Base-by-base conservation (phyloP, 2,888 invertebrate genomes). In the Amiota communis region DNA sequence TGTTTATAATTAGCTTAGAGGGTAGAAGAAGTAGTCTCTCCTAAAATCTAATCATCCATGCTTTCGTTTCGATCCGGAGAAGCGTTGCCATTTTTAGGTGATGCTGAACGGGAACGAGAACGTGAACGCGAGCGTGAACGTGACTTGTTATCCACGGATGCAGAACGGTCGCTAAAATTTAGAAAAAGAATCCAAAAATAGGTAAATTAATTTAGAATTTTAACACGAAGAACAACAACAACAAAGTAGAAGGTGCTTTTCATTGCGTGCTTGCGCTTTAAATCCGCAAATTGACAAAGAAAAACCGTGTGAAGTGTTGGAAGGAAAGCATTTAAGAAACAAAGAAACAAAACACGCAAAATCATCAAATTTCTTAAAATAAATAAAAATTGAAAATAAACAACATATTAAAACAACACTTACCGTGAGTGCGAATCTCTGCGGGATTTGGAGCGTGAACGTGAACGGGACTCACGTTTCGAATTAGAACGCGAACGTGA, bases 71-170 rank as follows among this genome's bases (percentile, higher is more conserved):
- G 87, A 77, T 91, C 91, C 64, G 90, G 90, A 70, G 91, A 90
- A 72, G 90, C 90, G 81, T 91, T 91, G 80, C 91, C 91, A 76
- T 91, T 91, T 75, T 91, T 90, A 59, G 90, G 89, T 49, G 91
- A 91, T 76, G 89, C 90, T 75, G 91, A 91, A 76, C 91, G 87
- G 67, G 91, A 91, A 80, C 91, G 88, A 57, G 91, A 91, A 76
- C 91, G 87, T 65, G 91, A 91, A 80, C 91, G 88, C 56, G 91
- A 91, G 76, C 91, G 88, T 65, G 91, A 91, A 79, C 92, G 88
- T 23, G 92, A 92, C 81, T 91, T 91, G 77, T 94, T 94, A 88
- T 94, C 94, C 81, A 91, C 91, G 49, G 94, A 94, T 67, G 92
- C 92, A 73, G 94, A 94, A 74, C 93, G 92, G 84, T 93, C 93